These are phyloP conservation scores for Synanthedon andrenaeformis DNA, from an alignment of 2,888 invertebrate genomes.

Conservation along the genomic window DNA sequence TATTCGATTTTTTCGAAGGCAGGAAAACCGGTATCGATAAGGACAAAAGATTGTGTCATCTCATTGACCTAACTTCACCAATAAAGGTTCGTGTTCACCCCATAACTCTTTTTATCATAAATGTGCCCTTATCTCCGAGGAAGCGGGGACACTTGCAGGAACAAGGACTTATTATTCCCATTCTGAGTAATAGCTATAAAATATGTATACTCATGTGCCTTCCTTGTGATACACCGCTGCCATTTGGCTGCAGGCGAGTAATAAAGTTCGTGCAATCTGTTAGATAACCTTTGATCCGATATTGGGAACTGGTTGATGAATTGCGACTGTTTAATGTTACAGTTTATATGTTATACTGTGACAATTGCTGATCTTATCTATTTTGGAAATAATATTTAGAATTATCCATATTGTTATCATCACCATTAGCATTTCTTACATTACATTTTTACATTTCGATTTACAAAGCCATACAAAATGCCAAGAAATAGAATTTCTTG, in stretches of 20 bases:
- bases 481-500: too few species aligned
- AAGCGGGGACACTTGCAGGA: conserved; percentile 9
- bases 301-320: conserved; percentile 24
- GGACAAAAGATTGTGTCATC: neutral
- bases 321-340: conserved; percentile 21
- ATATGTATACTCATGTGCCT: conserved; percentile 8
- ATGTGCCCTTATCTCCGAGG: conserved; percentile 6
- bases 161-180: conserved; percentile 8
- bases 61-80: neutral
- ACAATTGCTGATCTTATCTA: neutral
- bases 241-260: conserved; percentile 14
- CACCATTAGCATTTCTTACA: too few species aligned
- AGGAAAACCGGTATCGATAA: conserved; percentile 1
- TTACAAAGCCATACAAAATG: too few species aligned
- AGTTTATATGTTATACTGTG: conserved; percentile 1
- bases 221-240: conserved; percentile 18
- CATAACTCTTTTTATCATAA: neutral
- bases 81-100: neutral
- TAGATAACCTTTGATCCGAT: conserved; percentile 39
- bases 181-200: conserved; percentile 6
- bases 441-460: too few species aligned
- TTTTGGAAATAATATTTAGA: too few species aligned
- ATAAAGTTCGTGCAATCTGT: conserved; percentile 24
- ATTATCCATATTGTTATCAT: too few species aligned
- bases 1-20: conserved; percentile 7